Conservation (phyloP, 1,140 invertebrate species). For the Tetragnatha versicolor region DNA sequence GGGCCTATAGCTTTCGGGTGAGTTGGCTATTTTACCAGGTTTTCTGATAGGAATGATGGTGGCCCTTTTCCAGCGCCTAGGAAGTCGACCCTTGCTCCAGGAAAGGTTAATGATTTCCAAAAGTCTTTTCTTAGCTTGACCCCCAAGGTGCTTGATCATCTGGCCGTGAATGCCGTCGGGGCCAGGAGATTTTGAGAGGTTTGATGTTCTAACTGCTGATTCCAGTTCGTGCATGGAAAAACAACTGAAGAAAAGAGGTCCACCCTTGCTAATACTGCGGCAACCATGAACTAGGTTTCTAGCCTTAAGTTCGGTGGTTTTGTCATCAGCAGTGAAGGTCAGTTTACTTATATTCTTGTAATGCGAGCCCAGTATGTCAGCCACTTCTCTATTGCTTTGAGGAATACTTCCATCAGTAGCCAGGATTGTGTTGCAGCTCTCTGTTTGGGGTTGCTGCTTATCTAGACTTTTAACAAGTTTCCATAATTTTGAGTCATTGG, state of each 20-base stretch:
- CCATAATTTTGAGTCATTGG: background rate
- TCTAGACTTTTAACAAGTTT: background rate
- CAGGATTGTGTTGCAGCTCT: slow-evolving; percentile 3
- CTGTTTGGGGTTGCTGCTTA: background rate
- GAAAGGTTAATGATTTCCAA: background rate
- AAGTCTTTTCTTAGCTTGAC: background rate
- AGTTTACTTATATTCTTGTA: no score
- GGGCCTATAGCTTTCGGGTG: background rate
- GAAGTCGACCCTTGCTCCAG: background rate
- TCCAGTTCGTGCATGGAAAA: background rate
- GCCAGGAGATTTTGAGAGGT: background rate
- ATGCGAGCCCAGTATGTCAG: no score
- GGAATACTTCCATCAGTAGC: background rate
- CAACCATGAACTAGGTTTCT: no score
- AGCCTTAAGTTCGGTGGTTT: no score
- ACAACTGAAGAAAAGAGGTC: no score
- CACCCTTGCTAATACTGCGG: no score
- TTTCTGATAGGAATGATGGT: background rate
- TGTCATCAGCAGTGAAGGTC: no score
- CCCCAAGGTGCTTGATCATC: background rate
- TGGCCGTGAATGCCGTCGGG: background rate
- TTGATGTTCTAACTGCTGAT: background rate
- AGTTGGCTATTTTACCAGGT: background rate
- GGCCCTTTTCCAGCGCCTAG: background rate
- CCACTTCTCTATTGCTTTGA: background rate